Conservation (phyloP, 2,113 vertebrate genomes). For the Ptychochromis oligacanthus region DNA sequence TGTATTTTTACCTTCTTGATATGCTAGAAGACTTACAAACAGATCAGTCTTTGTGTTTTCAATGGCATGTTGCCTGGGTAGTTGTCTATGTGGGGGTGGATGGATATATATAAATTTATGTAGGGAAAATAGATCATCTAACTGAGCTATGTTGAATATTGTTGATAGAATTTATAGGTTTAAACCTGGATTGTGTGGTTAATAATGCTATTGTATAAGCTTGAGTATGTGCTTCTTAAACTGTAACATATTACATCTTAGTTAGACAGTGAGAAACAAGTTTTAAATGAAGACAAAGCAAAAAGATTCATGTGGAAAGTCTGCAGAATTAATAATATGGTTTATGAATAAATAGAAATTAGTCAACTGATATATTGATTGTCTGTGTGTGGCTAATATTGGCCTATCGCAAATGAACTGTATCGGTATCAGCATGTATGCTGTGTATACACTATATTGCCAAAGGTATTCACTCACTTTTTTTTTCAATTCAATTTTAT, state of each 20-base stretch:
- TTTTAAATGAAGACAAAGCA: fast-evolving
- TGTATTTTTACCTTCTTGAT: slow-evolving; percentile 52
- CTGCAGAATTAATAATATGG: not conserved
- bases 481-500: too few relatives aligned
- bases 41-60: slow-evolving; percentile 25
- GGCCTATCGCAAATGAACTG: not conserved
- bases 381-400: not conserved
- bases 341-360: not conserved
- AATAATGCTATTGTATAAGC: not conserved
- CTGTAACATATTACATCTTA: not conserved
- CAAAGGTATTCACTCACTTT: too few relatives aligned
- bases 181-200: not conserved
- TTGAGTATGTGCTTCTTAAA: not conserved
- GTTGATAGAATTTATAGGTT: slow-evolving; percentile 11
- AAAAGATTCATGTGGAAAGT: not conserved
- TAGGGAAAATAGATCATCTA: slow-evolving; percentile 1
- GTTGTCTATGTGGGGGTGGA: slow-evolving; percentile 12
- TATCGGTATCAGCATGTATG: not conserved
- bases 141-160: slow-evolving; percentile 34
- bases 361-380: not conserved
- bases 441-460: too few relatives aligned
- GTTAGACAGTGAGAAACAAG: not conserved
- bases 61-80: not conserved
- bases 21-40: slow-evolving; percentile 28
- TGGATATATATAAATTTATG: slow-evolving; percentile 15